Percentiles rank a stretch among this genome's conserved stretches.
Evolutionary conservation across 1,140 invertebrate genomes (phyloP).

Genomic region (Drosophila elegans): DNA sequence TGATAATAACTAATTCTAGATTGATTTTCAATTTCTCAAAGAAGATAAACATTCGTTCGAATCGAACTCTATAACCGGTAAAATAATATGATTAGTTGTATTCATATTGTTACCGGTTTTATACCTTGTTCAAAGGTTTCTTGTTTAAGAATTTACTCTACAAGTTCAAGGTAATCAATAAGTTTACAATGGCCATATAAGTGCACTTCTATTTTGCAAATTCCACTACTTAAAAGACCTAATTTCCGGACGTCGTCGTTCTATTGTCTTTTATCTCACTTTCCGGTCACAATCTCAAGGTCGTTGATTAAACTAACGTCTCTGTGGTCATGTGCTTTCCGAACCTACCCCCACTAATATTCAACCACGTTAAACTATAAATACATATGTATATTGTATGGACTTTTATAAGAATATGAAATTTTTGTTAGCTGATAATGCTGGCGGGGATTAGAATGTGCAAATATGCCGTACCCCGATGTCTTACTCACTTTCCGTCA

Average conservation of each 20-base stretch:
- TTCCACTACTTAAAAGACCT: constrained; percentile 5
- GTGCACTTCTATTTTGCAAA: neutral
- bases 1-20: too few species aligned
- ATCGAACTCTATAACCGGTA: too few species aligned
- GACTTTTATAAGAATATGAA: neutral
- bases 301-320: constrained; percentile 18
- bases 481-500: constrained; percentile 8
- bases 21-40: too few species aligned
- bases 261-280: constrained; percentile 1
- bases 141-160: neutral
- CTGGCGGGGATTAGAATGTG: neutral
- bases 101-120: neutral
- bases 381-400: neutral
- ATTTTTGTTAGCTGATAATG: constrained; percentile 17
- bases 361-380: neutral
- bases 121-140: neutral
- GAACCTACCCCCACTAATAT: neutral
- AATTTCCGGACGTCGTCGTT: neutral
- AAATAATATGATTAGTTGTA: neutral
- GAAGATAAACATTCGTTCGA: too few species aligned
- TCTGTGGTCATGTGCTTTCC: constrained; percentile 14
- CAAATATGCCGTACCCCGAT: too few species aligned
- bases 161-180: neutral
- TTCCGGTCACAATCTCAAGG: constrained; percentile 24
- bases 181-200: neutral